Evolutionary conservation across 2,113 vertebrate species (phyloP).

Genomic region (Marcusenius ussheri): DNA sequence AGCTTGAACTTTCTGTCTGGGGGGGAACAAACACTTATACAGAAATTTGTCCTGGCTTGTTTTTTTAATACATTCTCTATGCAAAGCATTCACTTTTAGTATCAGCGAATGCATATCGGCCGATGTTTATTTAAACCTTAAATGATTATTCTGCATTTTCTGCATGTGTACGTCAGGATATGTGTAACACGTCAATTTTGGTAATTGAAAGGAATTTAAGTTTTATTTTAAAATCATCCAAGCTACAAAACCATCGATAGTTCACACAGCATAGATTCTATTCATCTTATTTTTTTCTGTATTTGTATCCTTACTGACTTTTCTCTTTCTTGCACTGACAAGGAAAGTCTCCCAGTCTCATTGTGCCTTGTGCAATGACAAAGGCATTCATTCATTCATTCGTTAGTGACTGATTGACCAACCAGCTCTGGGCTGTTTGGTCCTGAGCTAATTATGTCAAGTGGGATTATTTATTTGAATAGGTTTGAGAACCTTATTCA

Average conservation of each 20-base stretch:
- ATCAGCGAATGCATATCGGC: neutral
- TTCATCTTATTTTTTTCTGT: neutral
- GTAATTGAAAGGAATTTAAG: neutral
- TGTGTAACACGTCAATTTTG: neutral
- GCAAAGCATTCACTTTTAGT: neutral
- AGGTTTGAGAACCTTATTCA: neutral
- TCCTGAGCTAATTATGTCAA: neutral
- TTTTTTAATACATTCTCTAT: slow-evolving; percentile 15
- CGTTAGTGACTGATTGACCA: neutral
- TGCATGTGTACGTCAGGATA: neutral
- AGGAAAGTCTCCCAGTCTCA: neutral
- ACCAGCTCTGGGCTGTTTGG: neutral
- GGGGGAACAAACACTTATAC: neutral
- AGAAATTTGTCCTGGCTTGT: neutral
- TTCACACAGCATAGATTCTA: neutral
- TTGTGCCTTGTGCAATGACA: neutral
- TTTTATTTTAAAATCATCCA: neutral
- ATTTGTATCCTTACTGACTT: neutral
- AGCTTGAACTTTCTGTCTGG: neutral
- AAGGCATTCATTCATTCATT: neutral
- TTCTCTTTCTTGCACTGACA: neutral
- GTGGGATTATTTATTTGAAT: neutral
- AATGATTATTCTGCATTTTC: neutral
- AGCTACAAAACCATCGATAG: neutral
- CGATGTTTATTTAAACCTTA: neutral